Percentiles rank a stretch among this genome's conserved stretches.
These are phyloP conservation scores for Pyrocoelia pectoralis DNA, from an alignment of 2,888 invertebrate species.

Conservation along the genomic window DNA sequence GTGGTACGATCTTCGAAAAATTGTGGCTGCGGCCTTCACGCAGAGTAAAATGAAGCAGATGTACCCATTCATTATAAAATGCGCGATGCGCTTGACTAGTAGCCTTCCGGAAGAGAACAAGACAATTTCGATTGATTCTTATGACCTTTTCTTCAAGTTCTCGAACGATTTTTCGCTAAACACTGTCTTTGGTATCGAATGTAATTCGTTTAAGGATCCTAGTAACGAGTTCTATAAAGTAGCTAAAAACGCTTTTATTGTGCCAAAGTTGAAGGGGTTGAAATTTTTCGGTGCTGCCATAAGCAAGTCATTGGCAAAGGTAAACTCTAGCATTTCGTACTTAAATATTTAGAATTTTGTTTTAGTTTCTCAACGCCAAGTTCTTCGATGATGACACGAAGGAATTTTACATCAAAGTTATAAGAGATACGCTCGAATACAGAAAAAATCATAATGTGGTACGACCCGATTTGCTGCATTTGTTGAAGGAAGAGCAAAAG, in stretches of 20 bases:
- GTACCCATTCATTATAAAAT: constrained; percentile 47
- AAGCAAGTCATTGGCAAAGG: constrained; percentile 18
- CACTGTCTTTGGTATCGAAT: constrained; percentile 63
- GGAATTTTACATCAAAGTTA: neutral
- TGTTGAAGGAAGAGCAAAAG: constrained; percentile 52
- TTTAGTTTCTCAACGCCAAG: neutral
- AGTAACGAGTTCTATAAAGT: constrained; percentile 65
- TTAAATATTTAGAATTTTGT: too few relatives aligned
- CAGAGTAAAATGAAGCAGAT: constrained; percentile 55
- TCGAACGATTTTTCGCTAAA: constrained; percentile 65
- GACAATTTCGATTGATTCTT: constrained; percentile 53
- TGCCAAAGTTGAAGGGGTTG: neutral
- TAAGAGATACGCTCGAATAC: neutral
- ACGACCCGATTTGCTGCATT: constrained; percentile 56
- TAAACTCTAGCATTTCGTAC: too few relatives aligned
- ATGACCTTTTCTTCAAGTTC: constrained; percentile 60
- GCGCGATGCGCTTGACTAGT: constrained; percentile 40
- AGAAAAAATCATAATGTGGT: constrained; percentile 1
- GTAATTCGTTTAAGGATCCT: constrained; percentile 63
- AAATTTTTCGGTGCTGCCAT: constrained; percentile 1
- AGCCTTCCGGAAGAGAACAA: constrained; percentile 43
- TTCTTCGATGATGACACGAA: neutral
- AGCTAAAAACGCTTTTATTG: constrained; percentile 59
- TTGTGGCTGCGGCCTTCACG: constrained; percentile 56
- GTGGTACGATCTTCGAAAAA: constrained; percentile 57